Conservation (phyloP, 2,888 invertebrate genomes). For the Ormyrus labotus region DNA sequence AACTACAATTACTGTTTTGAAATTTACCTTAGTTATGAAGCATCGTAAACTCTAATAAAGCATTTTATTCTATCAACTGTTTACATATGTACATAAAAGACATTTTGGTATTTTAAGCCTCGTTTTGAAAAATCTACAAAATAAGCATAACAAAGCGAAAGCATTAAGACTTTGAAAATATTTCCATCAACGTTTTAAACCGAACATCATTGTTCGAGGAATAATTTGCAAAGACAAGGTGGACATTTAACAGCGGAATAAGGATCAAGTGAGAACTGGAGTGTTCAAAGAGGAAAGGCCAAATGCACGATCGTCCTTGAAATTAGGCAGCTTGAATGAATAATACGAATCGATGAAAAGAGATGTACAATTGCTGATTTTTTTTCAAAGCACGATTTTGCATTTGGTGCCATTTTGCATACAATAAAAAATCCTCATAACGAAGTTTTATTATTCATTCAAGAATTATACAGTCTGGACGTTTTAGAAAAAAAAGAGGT, state of each 20-base stretch:
- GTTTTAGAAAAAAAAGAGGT: constrained; percentile 18
- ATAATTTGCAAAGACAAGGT: too few species aligned
- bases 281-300: constrained; percentile 64
- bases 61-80: too few species aligned
- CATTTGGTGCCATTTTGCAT: constrained; percentile 65
- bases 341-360: constrained; percentile 63
- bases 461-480: constrained; percentile 62
- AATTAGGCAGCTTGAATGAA: constrained; percentile 70
- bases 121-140: too few species aligned
- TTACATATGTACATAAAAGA: too few species aligned
- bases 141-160: too few species aligned
- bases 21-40: too few species aligned
- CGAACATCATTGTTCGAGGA: too few species aligned
- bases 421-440: constrained; percentile 58
- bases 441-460: constrained; percentile 74
- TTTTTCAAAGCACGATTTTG: constrained; percentile 71
- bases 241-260: background rate
- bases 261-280: constrained; percentile 52
- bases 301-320: constrained; percentile 72
- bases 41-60: too few species aligned
- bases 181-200: too few species aligned
- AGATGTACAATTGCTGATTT: constrained; percentile 16
- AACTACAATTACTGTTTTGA: constrained; percentile 6
- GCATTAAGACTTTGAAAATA: too few species aligned
- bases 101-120: too few species aligned